Conservation (phyloP, 1,140 invertebrate species). For the Lysiphlebus fabarum region DNA sequence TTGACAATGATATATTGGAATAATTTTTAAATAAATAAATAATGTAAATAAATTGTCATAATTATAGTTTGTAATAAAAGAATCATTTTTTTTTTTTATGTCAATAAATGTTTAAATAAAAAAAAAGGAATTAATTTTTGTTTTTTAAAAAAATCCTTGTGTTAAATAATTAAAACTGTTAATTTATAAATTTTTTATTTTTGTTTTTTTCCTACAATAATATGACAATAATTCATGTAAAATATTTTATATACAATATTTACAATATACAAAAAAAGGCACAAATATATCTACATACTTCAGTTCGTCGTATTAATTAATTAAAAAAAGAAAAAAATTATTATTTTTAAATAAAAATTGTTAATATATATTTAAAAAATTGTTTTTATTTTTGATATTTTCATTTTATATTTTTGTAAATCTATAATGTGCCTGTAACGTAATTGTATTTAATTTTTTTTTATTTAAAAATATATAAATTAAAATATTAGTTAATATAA, state of each 20-base stretch:
- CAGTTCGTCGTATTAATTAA: constrained; percentile 41
- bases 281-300: constrained; percentile 53
- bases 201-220: constrained; percentile 31
- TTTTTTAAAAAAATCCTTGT: background rate
- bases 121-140: constrained; percentile 8
- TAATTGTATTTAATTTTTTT: too few species aligned
- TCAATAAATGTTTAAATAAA: constrained; percentile 7
- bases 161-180: too few species aligned
- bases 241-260: constrained; percentile 53
- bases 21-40: constrained; percentile 5
- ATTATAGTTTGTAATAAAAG: constrained; percentile 22
- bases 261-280: constrained; percentile 54
- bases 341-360: background rate
- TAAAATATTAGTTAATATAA: too few species aligned
- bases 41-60: constrained; percentile 23
- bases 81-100: constrained; percentile 28
- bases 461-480: too few species aligned
- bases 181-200: constrained; percentile 36
- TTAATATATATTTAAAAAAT: background rate
- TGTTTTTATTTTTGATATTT: background rate
- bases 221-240: constrained; percentile 47
- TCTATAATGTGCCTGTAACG: too few species aligned
- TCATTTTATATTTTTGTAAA: too few species aligned
- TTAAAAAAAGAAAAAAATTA: constrained; percentile 38
- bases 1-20: background rate